Evolutionary conservation across 2,113 vertebrate genomes (phyloP).

Genomic region (Helogale parvula): DNA sequence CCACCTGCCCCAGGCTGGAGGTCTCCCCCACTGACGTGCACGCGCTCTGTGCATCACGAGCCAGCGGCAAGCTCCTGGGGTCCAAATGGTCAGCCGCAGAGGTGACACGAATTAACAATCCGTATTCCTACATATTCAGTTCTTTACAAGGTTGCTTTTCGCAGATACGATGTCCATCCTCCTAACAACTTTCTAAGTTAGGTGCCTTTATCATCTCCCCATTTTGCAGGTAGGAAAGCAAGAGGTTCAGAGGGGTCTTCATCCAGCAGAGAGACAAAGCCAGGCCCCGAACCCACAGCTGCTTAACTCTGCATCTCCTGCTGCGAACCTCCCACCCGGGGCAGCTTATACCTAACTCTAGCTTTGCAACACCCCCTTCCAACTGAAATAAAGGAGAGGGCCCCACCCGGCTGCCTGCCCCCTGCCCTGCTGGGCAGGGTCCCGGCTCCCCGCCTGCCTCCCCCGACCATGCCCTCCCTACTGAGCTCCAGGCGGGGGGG

Average conservation of each 20-base stretch:
- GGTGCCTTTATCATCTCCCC: neutral
- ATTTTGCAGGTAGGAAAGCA: neutral
- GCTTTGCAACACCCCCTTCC: neutral
- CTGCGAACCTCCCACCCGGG: neutral
- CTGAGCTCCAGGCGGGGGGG: neutral
- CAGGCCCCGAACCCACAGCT: neutral
- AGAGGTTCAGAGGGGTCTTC: neutral
- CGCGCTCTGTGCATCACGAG: neutral
- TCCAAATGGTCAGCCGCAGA: neutral
- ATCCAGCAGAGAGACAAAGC: neutral
- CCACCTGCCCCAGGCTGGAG: neutral
- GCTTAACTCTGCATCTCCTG: neutral
- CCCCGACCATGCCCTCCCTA: neutral
- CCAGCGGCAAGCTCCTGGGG: neutral
- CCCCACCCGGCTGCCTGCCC: slow-evolving; percentile 6
- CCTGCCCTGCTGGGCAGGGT: neutral
- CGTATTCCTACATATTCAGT: neutral
- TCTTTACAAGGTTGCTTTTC: neutral
- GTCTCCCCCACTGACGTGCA: neutral
- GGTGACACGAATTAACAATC: neutral
- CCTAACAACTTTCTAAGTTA: neutral
- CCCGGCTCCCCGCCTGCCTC: neutral
- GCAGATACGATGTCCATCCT: neutral
- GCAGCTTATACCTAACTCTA: no score
- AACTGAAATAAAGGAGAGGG: neutral